Percentiles rank a stretch among this genome's conserved stretches.
Conservation (phyloP, 2,113 vertebrate genomes). For the Aramus guarauna region DNA sequence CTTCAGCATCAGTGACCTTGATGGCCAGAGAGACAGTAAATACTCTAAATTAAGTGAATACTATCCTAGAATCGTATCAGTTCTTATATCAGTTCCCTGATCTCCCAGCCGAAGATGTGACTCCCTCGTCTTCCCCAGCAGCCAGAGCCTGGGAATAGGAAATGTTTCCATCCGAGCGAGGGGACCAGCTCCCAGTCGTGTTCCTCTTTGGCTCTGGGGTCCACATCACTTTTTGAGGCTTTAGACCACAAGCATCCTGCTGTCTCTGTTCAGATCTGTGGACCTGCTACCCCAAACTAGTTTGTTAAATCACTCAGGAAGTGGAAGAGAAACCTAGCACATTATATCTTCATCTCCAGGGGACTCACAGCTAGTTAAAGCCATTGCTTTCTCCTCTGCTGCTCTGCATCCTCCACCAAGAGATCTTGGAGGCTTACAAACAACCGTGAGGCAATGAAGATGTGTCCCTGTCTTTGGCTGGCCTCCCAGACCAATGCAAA, state of each 20-base stretch:
- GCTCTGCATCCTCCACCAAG: background rate
- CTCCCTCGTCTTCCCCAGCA: rapidly evolving
- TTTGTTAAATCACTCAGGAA: background rate
- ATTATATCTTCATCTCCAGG: background rate
- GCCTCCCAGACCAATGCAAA: background rate
- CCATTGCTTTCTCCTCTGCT: background rate
- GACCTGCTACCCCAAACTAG: background rate
- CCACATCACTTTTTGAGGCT: background rate
- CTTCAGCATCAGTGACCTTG: background rate
- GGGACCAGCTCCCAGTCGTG: background rate
- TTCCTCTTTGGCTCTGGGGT: background rate
- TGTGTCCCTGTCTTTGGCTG: background rate
- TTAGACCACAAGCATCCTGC: background rate
- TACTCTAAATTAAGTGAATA: background rate
- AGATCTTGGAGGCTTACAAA: background rate
- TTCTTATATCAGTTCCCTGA: background rate
- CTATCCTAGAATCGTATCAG: background rate
- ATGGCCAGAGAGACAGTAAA: background rate
- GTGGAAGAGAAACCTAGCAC: background rate
- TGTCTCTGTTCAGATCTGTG: background rate
- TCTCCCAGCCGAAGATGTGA: background rate
- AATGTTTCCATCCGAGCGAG: background rate
- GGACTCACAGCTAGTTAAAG: background rate
- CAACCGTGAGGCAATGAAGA: background rate
- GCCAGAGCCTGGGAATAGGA: background rate